Evolutionary conservation across 2,113 vertebrate genomes (phyloP).

Genomic region (Tautogolabrus adspersus): DNA sequence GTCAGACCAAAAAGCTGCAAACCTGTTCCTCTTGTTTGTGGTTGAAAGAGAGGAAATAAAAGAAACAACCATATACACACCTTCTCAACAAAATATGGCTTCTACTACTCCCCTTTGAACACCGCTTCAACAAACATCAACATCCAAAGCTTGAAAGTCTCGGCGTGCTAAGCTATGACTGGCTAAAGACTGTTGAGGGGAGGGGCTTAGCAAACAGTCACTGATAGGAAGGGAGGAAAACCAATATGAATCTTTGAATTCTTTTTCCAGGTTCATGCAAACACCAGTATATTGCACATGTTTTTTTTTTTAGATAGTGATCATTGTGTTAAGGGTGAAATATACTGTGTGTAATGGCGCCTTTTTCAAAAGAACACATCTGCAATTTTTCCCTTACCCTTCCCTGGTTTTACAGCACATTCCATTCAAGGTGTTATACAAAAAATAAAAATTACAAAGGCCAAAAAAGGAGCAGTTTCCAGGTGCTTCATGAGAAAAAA

Average conservation of each 20-base stretch:
- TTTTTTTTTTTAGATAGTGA: background rate
- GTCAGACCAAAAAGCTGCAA: no score
- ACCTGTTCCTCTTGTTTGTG: no score
- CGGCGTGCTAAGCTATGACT: background rate
- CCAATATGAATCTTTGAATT: background rate
- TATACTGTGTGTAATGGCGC: background rate
- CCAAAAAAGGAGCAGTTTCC: conserved; percentile 19
- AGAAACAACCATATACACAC: no score
- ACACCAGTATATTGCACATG: background rate
- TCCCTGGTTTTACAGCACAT: conserved; percentile 15
- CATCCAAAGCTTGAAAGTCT: background rate
- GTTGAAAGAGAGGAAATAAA: no score
- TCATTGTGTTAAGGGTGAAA: no score
- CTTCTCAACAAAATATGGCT: no score
- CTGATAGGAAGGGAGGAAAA: background rate
- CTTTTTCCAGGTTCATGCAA: conserved; percentile 12
- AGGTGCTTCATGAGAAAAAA: conserved; percentile 38
- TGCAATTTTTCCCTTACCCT: conserved; percentile 38
- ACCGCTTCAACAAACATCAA: background rate
- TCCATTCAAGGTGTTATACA: conserved; percentile 32
- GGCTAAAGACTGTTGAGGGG: background rate
- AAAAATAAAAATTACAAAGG: conserved; percentile 26
- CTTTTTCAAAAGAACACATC: background rate
- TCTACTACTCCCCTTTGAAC: no score
- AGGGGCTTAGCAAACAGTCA: conserved; percentile 30